Evolutionary conservation across 2,113 vertebrate species (phyloP), one percentile per base, ranked within the genome.

Genomic region (Trichomycterus rosablanca): DNA sequence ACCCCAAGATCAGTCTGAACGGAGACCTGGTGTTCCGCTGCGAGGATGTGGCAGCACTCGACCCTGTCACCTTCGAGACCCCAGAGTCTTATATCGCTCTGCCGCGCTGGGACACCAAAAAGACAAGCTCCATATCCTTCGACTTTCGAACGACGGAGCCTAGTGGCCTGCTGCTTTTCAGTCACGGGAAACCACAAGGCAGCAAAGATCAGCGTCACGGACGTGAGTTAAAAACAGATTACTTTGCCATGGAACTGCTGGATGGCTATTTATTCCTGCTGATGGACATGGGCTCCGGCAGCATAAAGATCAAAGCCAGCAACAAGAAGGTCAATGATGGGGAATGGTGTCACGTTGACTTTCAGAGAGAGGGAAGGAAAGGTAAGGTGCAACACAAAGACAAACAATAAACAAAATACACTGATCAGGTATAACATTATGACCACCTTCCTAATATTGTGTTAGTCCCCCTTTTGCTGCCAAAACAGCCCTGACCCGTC

Each of bases 291-390:
- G 93, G 93, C 58, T 91, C 93, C 0, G 93, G 93, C 0, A 91
- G 89, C 74, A 88, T 92, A 73, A 93, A 92, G 79, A 81, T 97
- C 66, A 88, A 89, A 69, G 90, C 92, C 19, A 93, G 89, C 75
- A 92, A 87, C 79, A 91, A 91, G 81, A 97, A 95, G 79, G 92
- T 97, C 68, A 97, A 94, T 0, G 93, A 95, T 0, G 93, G 93
- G 3, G 93, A 97, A 39, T 95, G 93, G 93, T 93, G 92, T 66
- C 93, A 97, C 1, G 93, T 95, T 63, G 93, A 97, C 79, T 93
- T 97, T 78, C 93, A 97, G 73, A 81, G 93, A 30, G 93, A 97
- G 2, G 93, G 93, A 1, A 84, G 92, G 58, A 93, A 89, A 88
- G 93, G 93, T 97, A 60, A 80, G n/a, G 28, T 34, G 20, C 11